Evolutionary conservation across 2,797 vertebrate species (phyloP).

Genomic region (Neomorphus geoffroyi): DNA sequence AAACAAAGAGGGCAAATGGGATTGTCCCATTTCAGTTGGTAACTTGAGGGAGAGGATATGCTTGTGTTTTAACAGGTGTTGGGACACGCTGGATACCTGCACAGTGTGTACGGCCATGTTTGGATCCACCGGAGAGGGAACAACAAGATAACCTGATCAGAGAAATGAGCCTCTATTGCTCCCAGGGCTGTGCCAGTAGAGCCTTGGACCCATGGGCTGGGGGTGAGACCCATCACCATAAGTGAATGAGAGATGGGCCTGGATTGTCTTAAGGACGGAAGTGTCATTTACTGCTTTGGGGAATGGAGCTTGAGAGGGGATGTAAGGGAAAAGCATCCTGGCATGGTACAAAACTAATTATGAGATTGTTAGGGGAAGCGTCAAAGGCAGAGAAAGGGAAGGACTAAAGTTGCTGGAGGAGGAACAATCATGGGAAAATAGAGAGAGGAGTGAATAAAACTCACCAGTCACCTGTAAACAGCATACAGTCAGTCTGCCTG

Average conservation of each 20-base stretch:
- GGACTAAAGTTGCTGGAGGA: neutral
- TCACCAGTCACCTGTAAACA: accelerated
- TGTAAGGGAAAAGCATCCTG: neutral
- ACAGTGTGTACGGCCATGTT: too few species aligned
- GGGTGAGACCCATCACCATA: accelerated
- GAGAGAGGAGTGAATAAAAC: neutral
- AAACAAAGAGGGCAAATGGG: too few species aligned
- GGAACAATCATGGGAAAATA: neutral
- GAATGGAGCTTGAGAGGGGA: neutral
- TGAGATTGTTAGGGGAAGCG: neutral
- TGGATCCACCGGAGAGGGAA: too few species aligned
- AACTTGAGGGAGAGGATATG: too few species aligned
- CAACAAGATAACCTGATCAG: too few species aligned
- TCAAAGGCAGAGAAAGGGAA: neutral
- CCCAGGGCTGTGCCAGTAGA: neutral
- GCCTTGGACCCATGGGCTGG: neutral
- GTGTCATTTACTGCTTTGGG: neutral
- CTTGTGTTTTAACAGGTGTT: too few species aligned
- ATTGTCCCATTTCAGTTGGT: too few species aligned
- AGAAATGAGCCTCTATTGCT: neutral
- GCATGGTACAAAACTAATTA: neutral
- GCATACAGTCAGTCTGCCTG: neutral
- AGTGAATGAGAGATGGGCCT: neutral
- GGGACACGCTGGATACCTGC: too few species aligned
- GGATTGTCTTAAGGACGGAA: neutral